Conservation (phyloP, 1,140 invertebrate species). For the Rhagoletis pomonella region DNA sequence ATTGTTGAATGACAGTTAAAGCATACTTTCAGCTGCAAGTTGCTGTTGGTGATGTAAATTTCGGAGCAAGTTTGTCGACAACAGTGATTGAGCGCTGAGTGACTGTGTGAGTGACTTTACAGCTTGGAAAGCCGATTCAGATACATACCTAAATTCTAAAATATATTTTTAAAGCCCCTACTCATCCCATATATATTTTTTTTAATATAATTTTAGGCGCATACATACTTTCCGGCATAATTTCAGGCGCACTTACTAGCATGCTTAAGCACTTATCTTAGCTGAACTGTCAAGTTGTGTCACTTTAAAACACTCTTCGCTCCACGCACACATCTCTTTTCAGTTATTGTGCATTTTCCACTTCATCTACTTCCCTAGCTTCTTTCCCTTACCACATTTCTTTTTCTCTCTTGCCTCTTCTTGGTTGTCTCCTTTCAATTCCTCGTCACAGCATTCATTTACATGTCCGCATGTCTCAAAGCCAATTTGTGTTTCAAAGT, state of each 20-base stretch:
- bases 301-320: not conserved
- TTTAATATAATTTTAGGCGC: not conserved
- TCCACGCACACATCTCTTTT: no score
- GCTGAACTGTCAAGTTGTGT: not conserved
- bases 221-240: not conserved
- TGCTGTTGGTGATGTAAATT: not conserved
- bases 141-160: no score
- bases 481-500: constrained; percentile 12
- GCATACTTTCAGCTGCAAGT: not conserved
- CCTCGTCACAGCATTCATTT: not conserved
- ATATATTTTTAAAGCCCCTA: not conserved
- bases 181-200: no score
- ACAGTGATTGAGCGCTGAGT: no score
- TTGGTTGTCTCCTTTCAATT: not conserved
- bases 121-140: not conserved
- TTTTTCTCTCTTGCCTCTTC: not conserved
- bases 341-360: no score
- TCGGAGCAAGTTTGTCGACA: not conserved
- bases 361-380: not conserved
- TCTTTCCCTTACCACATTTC: not conserved
- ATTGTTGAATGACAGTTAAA: not conserved
- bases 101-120: not conserved
- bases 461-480: not conserved
- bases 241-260: not conserved
- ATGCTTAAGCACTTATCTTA: not conserved